These are phyloP conservation scores for Mycalesis mineus DNA, from an alignment of 2,888 invertebrate species.

Conservation along the genomic window DNA sequence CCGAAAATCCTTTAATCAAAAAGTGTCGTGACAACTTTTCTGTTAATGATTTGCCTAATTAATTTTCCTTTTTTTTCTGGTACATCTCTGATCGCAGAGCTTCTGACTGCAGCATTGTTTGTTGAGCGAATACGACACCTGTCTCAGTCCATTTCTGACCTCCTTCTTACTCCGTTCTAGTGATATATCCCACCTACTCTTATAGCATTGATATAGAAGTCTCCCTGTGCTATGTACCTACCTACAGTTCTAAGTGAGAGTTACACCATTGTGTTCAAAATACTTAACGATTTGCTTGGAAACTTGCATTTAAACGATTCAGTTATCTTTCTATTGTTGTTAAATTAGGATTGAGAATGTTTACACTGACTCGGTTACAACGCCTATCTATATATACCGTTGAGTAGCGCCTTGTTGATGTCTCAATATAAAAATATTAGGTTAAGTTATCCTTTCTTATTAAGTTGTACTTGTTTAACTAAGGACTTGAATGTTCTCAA, in stretches of 20 bases:
- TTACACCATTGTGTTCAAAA: slow-evolving; percentile 54
- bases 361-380: slow-evolving; percentile 39
- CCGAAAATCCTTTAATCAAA: no score
- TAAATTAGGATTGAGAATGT: slow-evolving; percentile 40
- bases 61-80: not conserved
- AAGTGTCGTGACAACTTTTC: no score
- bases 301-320: slow-evolving; percentile 49
- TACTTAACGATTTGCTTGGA: slow-evolving; percentile 30
- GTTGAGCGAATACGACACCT: slow-evolving; percentile 34
- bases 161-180: slow-evolving; percentile 48
- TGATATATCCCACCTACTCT: slow-evolving; percentile 56
- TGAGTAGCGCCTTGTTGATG: slow-evolving; percentile 39
- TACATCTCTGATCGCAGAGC: no score
- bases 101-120: not conserved
- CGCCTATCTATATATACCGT: slow-evolving; percentile 27
- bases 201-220: slow-evolving; percentile 41
- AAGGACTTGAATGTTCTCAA: slow-evolving; percentile 37
- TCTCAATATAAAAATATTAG: slow-evolving; percentile 38
- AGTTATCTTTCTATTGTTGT: slow-evolving; percentile 37
- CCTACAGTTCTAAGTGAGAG: slow-evolving; percentile 34
- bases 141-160: slow-evolving; percentile 43
- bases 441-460: slow-evolving; percentile 40
- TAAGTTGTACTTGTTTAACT: slow-evolving; percentile 35
- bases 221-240: slow-evolving; percentile 37
- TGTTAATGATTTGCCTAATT: no score